Percentiles rank a stretch among this genome's conserved stretches.
Evolutionary conservation across 1,140 invertebrate genomes (phyloP).

Genomic region (Bombus waltoni): DNA sequence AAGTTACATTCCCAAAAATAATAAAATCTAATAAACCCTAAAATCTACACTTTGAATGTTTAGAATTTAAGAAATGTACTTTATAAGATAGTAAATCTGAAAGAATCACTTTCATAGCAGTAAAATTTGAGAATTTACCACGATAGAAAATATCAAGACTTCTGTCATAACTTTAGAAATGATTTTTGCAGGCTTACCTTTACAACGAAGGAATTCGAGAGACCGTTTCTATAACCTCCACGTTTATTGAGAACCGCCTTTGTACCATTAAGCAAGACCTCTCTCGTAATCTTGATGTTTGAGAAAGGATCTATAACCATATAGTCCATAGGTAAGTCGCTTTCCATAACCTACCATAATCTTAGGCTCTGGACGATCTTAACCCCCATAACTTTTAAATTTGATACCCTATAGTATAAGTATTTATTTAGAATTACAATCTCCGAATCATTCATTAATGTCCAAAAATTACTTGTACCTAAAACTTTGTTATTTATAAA

Average conservation of each 20-base stretch:
- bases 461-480: background rate
- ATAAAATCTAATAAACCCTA: too few species aligned
- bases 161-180: background rate
- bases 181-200: background rate
- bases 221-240: background rate
- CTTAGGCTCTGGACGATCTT: background rate
- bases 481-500: background rate
- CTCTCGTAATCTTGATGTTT: background rate
- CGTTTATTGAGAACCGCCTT: background rate
- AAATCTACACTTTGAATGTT: background rate
- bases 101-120: too few species aligned
- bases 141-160: background rate
- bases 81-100: too few species aligned
- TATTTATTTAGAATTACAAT: background rate
- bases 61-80: background rate
- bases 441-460: background rate
- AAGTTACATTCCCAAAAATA: too few species aligned
- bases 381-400: background rate
- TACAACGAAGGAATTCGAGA: background rate
- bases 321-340: background rate
- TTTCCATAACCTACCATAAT: background rate
- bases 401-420: background rate
- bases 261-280: background rate
- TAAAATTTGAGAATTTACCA: background rate
- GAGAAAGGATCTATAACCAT: background rate